These are phyloP conservation scores for Meghimatium bilineatum DNA, from an alignment of 2,888 invertebrate genomes.

Conservation along the genomic window DNA sequence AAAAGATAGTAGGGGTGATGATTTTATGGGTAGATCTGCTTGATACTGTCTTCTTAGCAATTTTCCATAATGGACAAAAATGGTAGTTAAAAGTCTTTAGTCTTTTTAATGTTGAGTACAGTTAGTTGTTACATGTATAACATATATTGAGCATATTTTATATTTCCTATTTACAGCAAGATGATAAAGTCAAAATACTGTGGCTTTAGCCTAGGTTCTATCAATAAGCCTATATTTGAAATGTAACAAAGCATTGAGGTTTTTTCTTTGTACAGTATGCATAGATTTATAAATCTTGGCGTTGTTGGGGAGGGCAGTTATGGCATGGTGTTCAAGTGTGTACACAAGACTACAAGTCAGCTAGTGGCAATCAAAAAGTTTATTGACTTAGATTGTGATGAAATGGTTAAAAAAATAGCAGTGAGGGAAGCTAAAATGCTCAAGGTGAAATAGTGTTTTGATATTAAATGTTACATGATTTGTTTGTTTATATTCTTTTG, in stretches of 20 bases:
- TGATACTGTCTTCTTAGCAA: too few relatives aligned
- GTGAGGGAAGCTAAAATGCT: conserved; percentile 94
- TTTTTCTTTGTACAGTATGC: conserved; percentile 69
- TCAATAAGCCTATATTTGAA: too few relatives aligned
- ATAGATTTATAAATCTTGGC: conserved; percentile 91
- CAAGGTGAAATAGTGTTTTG: conserved; percentile 82
- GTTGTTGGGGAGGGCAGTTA: conserved; percentile 97
- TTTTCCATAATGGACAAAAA: too few relatives aligned
- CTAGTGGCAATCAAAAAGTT: conserved; percentile 98
- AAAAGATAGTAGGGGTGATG: too few relatives aligned
- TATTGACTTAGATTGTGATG: conserved; percentile 97
- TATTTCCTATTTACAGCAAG: too few relatives aligned
- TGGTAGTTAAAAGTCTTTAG: too few relatives aligned
- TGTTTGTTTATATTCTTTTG: not conserved
- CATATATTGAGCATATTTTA: too few relatives aligned
- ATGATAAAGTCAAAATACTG: too few relatives aligned
- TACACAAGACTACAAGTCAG: conserved; percentile 94
- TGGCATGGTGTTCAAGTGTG: conserved; percentile 96
- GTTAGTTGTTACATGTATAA: too few relatives aligned
- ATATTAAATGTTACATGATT: not conserved
- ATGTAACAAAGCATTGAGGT: not conserved
- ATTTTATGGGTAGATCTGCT: too few relatives aligned
- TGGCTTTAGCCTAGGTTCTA: too few relatives aligned
- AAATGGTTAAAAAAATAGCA: conserved; percentile 95
- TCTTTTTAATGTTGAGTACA: too few relatives aligned